Evolutionary conservation across 1,140 invertebrate species (phyloP).

Genomic region (Bradysia coprophila): DNA sequence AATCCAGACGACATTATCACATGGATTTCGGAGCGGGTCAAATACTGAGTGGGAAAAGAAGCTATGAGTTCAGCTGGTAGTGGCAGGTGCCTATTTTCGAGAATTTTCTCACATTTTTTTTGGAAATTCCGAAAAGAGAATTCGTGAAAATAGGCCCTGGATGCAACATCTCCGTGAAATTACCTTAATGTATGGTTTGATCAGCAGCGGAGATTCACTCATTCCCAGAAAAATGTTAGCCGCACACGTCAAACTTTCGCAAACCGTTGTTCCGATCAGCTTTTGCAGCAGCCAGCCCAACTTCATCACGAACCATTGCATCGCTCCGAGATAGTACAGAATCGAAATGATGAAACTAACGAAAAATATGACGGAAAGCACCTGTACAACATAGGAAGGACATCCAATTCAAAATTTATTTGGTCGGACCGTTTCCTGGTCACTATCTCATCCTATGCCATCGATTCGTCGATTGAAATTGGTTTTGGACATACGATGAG

Average conservation of each 20-base stretch:
- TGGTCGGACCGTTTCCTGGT: too few species aligned
- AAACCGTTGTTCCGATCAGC: constrained; percentile 69
- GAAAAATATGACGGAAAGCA: constrained; percentile 76
- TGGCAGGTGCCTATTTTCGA: too few species aligned
- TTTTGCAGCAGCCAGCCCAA: constrained; percentile 56
- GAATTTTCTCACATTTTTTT: too few species aligned
- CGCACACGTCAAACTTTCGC: constrained; percentile 79
- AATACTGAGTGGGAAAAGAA: too few species aligned
- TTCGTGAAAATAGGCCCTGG: too few species aligned
- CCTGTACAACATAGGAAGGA: constrained; percentile 27
- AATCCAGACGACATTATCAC: constrained; percentile 87
- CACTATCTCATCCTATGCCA: too few species aligned
- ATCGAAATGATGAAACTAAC: constrained; percentile 76
- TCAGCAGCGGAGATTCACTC: constrained; percentile 77
- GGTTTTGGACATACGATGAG: too few species aligned
- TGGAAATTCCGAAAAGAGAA: too few species aligned
- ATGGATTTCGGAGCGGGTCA: constrained; percentile 84
- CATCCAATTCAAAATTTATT: too few species aligned
- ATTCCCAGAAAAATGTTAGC: constrained; percentile 82
- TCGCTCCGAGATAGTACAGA: constrained; percentile 68
- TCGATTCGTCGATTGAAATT: constrained; percentile 4
- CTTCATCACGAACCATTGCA: constrained; percentile 75
- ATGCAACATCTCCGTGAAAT: too few species aligned
- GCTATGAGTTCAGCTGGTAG: too few species aligned
- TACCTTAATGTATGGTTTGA: constrained; percentile 58